These are phyloP conservation scores for Cygnus buccinator DNA, from an alignment of 2,113 vertebrate species.

Conservation along the genomic window DNA sequence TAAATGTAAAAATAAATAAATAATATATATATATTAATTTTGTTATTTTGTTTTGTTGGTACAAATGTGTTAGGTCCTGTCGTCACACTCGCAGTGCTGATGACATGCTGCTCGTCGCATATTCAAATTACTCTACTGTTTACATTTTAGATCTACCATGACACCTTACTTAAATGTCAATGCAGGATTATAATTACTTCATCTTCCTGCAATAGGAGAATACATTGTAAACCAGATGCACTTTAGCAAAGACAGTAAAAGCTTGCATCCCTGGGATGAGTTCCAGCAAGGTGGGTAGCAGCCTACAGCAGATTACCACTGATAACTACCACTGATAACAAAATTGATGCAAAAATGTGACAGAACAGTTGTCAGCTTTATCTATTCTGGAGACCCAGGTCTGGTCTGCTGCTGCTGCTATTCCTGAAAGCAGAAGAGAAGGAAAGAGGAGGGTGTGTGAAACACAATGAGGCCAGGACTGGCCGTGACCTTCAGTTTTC, in stretches of 20 bases:
- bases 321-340: accelerated
- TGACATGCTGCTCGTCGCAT: neutral
- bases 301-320: neutral
- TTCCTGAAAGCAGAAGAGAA: neutral
- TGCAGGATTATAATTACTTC: neutral
- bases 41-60: neutral
- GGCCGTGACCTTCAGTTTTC: neutral
- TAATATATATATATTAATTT: neutral
- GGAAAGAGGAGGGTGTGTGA: neutral
- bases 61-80: neutral
- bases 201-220: neutral
- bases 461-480: neutral
- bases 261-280: neutral
- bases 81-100: neutral
- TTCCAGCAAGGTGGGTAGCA: neutral
- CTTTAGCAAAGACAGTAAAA: neutral
- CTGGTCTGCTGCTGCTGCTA: neutral
- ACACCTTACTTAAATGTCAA: neutral
- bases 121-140: neutral
- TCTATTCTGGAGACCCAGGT: neutral
- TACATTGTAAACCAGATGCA: neutral
- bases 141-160: neutral
- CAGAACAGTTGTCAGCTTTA: neutral
- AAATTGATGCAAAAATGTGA: neutral
- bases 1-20: neutral